Base-by-base conservation (phyloP, 2,113 vertebrate genomes). In the Crocuta crocuta region DNA sequence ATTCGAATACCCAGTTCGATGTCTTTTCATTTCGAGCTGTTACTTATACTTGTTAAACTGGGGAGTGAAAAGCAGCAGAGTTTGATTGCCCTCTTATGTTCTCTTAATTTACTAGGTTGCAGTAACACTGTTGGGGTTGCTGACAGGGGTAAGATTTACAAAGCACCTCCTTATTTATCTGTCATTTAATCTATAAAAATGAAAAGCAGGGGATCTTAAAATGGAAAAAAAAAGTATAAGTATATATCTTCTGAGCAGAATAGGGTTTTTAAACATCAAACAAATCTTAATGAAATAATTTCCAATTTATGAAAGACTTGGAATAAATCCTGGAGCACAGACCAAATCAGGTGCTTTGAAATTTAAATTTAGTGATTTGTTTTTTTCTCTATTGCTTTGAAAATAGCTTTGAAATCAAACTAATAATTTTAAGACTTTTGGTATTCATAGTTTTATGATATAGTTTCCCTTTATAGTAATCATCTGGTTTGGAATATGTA, bases 61-160 rank as follows among this genome's bases (percentile, higher is more conserved):
- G 50, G 45, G 61, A 39, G 78, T 58, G 84, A 79, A 97, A 93
- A 88, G 31, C 76, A 89, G 65, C 87, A 74, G 26, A 61, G 5
- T 95, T 95, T 97, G 91, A 93, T 86, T 86, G 90, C 85, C 87
- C 86, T 93, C 48, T 93, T 80, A 53, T 80, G 91, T 93, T 89
- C 66, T 85, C 24, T 95, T 66, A 93, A 93, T 95, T 97, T 86
- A 91, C 80, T 97, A 90, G 87, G 80, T 86, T 10, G 66, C 31
- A 50, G 53, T 71, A 93, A 97, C 86, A 86, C 73, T 74, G 96
- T 68, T 76, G 92, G 65, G 73, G 65, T 85, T 94, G 80, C 94
- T 93, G 94, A 93, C 53, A 95, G 91, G 91, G 85, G 90, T 93
- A 95, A 97, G 91, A 81, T 68, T 80, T 50, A 31, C 12, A 86